These are phyloP conservation scores for Pteria penguin DNA, from an alignment of 2,888 invertebrate species.

Conservation along the genomic window DNA sequence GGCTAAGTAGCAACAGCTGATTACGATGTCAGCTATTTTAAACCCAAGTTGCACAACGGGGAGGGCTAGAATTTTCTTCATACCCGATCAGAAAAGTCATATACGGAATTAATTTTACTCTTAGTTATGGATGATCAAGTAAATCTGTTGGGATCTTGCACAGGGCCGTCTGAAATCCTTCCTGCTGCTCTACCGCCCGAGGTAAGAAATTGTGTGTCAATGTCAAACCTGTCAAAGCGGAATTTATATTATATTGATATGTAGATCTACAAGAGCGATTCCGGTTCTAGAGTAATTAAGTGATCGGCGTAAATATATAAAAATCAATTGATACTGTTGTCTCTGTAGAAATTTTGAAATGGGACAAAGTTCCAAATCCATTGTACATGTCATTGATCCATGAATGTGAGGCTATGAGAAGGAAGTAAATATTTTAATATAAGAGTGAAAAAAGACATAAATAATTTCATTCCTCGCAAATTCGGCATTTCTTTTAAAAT, in stretches of 20 bases:
- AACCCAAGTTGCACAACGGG: constrained; percentile 17
- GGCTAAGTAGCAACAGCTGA: constrained; percentile 37
- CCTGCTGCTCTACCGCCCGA: constrained; percentile 76
- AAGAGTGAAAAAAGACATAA: too few species aligned
- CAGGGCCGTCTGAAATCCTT: constrained; percentile 80
- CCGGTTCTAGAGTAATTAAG: too few species aligned
- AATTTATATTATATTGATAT: not conserved
- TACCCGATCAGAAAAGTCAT: constrained; percentile 17
- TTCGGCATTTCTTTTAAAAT: too few species aligned
- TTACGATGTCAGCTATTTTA: constrained; percentile 30
- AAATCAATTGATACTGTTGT: too few species aligned
- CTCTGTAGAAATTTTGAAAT: too few species aligned
- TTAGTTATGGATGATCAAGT: constrained; percentile 89
- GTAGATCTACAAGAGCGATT: too few species aligned
- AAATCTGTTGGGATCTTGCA: constrained; percentile 86
- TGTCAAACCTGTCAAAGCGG: constrained; percentile 1
- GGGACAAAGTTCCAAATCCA: too few species aligned
- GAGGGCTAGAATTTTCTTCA: constrained; percentile 2
- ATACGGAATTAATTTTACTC: constrained; percentile 20
- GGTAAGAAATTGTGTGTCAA: constrained; percentile 55
- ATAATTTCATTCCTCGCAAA: too few species aligned
- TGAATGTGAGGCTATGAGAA: too few species aligned
- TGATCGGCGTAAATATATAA: too few species aligned
- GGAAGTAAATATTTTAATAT: too few species aligned
- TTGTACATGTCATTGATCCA: too few species aligned